These are phyloP conservation scores for Eulithis prunata DNA, from an alignment of 2,888 invertebrate genomes.

Conservation along the genomic window DNA sequence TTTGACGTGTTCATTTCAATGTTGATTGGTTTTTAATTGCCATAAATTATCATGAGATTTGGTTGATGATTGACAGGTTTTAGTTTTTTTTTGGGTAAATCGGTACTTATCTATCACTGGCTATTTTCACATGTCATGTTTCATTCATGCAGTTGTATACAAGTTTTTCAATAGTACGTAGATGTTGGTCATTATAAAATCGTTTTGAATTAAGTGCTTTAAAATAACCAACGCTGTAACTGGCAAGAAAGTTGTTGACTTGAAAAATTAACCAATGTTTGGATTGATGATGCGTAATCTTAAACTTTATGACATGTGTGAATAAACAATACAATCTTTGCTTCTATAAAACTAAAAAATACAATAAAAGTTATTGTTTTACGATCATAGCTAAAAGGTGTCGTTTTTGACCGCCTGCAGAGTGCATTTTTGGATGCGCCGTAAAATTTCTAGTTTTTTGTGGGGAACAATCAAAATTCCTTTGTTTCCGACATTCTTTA, in stretches of 20 bases:
- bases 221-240: no score
- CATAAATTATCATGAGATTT: background rate
- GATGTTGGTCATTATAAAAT: no score
- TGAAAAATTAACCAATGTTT: constrained; percentile 7
- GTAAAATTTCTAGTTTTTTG: constrained; percentile 57
- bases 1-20: constrained; percentile 19
- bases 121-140: background rate
- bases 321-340: constrained; percentile 19
- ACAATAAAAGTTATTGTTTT: constrained; percentile 55
- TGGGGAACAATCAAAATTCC: constrained; percentile 48
- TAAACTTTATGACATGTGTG: constrained; percentile 3
- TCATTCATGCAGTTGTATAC: background rate
- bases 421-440: constrained; percentile 53
- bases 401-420: constrained; percentile 68
- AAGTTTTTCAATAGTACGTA: no score
- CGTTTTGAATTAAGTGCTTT: background rate
- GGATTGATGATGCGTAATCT: constrained; percentile 15
- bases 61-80: background rate
- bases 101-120: no score
- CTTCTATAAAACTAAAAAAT: constrained; percentile 34
- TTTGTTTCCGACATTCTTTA: constrained; percentile 52
- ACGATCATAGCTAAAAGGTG: constrained; percentile 52
- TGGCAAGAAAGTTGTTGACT: constrained; percentile 14
- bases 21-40: constrained; percentile 22
- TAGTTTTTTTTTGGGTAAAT: background rate